Evolutionary conservation across 1,140 invertebrate genomes (phyloP).

Genomic region (Scaptomyza hsui): DNA sequence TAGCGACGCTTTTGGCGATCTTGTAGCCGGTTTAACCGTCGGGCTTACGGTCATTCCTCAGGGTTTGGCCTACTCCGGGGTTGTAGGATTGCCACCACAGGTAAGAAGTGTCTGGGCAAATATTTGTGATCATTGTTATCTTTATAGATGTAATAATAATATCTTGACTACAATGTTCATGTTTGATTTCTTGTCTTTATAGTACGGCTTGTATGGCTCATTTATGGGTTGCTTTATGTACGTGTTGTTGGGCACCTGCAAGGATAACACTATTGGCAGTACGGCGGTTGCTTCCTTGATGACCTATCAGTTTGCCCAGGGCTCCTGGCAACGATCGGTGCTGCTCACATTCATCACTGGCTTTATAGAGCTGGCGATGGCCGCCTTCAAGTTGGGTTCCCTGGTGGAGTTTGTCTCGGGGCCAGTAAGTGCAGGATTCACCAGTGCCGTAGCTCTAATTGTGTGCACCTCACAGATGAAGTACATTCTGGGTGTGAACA

Average conservation of each 20-base stretch:
- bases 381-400: conserved; percentile 94
- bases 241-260: conserved; percentile 94
- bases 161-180: not conserved
- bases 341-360: conserved; percentile 93
- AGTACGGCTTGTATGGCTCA: conserved; percentile 95
- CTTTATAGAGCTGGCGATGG: conserved; percentile 92
- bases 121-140: conserved; percentile 34
- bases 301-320: conserved; percentile 90
- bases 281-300: conserved; percentile 93
- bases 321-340: conserved; percentile 90
- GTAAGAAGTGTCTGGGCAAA: conserved; percentile 36
- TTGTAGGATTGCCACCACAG: conserved; percentile 91
- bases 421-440: conserved; percentile 96
- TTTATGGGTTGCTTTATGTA: conserved; percentile 97
- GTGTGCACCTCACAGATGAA: conserved; percentile 96
- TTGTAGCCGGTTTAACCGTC: conserved; percentile 94
- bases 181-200: not conserved
- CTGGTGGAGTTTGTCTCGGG: conserved; percentile 97
- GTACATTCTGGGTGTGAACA: conserved; percentile 91
- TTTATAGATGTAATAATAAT: not conserved
- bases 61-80: conserved; percentile 92
- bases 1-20: conserved; percentile 87
- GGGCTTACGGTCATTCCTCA: conserved; percentile 93
- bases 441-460: conserved; percentile 97
- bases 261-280: conserved; percentile 95